Conservation (phyloP, 1,140 invertebrate genomes). For the Hypsibius dujardini region DNA sequence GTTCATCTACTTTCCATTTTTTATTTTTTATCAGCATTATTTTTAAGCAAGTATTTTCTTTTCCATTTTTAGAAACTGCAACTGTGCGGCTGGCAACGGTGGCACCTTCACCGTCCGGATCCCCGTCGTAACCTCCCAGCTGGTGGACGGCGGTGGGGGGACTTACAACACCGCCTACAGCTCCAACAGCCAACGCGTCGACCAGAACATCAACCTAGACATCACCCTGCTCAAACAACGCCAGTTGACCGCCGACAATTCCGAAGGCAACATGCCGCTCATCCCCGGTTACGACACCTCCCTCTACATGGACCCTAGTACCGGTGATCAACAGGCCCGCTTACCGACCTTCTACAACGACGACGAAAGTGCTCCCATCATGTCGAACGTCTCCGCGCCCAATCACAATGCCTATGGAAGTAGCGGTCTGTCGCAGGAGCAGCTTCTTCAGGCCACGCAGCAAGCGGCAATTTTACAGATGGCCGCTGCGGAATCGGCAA, state of each 20-base stretch:
- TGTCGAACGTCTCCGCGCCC: not conserved
- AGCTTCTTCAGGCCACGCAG: not conserved
- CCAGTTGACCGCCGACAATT: not conserved
- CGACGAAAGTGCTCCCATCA: slow-evolving; percentile 1
- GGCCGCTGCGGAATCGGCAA: not conserved
- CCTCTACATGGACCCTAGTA: not conserved
- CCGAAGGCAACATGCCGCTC: not conserved
- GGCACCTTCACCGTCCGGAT: slow-evolving; percentile 1
- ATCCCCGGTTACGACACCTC: not conserved
- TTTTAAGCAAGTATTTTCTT: not conserved
- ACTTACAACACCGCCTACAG: not conserved
- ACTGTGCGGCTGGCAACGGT: slow-evolving; percentile 2
- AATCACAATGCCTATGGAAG: too few relatives aligned
- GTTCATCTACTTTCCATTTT: not conserved
- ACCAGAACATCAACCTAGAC: slow-evolving; percentile 13
- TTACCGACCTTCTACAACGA: slow-evolving; percentile 1
- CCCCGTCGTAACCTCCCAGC: not conserved
- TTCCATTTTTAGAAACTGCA: slow-evolving; percentile 4
- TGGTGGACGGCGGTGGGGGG: not conserved
- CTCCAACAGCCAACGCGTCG: too few relatives aligned
- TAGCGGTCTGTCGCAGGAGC: not conserved
- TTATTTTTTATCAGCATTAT: slow-evolving; percentile 3
- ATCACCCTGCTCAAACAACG: not conserved
- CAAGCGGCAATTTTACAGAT: not conserved
- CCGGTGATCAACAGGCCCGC: not conserved